Evolutionary conservation across 2,113 vertebrate species (phyloP), one percentile per base, ranked within the genome.

Genomic region (Delphinus delphis): DNA sequence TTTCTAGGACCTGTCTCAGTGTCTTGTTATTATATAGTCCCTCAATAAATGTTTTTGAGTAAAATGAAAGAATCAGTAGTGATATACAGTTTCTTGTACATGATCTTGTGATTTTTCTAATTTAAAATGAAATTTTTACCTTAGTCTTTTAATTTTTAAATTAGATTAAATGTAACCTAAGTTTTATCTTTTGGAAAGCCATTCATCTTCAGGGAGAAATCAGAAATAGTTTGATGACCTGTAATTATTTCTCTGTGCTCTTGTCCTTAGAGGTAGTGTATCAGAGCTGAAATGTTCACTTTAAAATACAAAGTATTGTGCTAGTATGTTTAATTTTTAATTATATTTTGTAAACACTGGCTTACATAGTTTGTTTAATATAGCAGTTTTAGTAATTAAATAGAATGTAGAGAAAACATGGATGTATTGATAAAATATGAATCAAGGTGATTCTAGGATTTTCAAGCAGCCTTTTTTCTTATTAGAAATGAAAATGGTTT

Each of bases 371-470:
- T 74, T 95, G 88, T 80, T 63, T 70, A 63, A 63, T 79, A 20
- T 44, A 76, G 26, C n/a, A 88, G 28, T 88, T 90, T 92, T 88
- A 31, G 3, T 88, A 83, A 50, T 65, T 79, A 79, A 90, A 58
- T 50, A 80, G 13, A 87, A n/a, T 86, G 15, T 86, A 28, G 47
- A 77, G 23, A 80, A 85, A 73, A 26, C 44, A 15, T 86, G 7
- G 62, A 80, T 79, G 36, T 94, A 53, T 53, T 53, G 53, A 6
- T 17, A 58, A 94, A 90, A 83, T 96, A 77, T 58, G 81, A 95
- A 63, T 55, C 25, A 53, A 74, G 36, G 33, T 65, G 28, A 90
- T 79, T 93, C 58, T 60, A 88, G 36, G 77, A 38, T 92, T 88
- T 94, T 86, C 89, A 86, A 58, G n/a, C 68, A 62, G 50, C 25